Evolutionary conservation across 2,113 vertebrate genomes (phyloP), one percentile per base, ranked within the genome.

Genomic region (Brachionichthys hirsutus): DNA sequence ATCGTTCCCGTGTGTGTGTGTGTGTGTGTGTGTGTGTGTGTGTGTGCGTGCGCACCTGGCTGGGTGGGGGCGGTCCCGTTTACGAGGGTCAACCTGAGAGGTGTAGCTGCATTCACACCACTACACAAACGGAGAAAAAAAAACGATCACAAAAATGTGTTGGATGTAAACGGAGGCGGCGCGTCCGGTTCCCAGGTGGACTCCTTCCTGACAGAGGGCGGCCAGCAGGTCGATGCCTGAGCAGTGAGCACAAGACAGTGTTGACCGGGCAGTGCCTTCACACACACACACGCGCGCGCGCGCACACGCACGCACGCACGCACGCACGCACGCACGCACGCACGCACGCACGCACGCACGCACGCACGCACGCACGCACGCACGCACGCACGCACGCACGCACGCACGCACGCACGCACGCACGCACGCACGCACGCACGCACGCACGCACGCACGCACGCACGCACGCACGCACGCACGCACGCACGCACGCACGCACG

Each of bases 171-270:
- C 24, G 5, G 24, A 13, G 42, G 15, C 16, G 42, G 42, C 15
- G 14, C 9, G 7, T 44, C 4, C 69, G 59, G 80, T 89, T 17
- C 90, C 90, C 53, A 89, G 75, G 13, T 92, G 91, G 36, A 91
- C 80, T 55, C 80, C 87, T 43, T 81, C 83, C 73, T 89, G 78
- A 81, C 91, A 92, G 14, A 91, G 82, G 38, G 45, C 47, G 42
- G 15, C 84, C 70, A 92, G 82, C 59, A 88, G 60, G 62, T 50
- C n/a, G 62, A 91, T 73, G 40, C 88, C 91, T 92, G 66, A 4
- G 83, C 2, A 14, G 91, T 92, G 66, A 4, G 83, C 2, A 14
- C 0, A 56, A 22, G 1, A 66, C 22, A 22, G 4, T n/a, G n/a
- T n/a, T n/a, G n/a, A n/a, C n/a, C n/a, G n/a, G n/a, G n/a, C n/a